Evolutionary conservation across 2,888 invertebrate genomes (phyloP), one percentile per base, ranked within the genome.

Genomic region (Panopea generosa): DNA sequence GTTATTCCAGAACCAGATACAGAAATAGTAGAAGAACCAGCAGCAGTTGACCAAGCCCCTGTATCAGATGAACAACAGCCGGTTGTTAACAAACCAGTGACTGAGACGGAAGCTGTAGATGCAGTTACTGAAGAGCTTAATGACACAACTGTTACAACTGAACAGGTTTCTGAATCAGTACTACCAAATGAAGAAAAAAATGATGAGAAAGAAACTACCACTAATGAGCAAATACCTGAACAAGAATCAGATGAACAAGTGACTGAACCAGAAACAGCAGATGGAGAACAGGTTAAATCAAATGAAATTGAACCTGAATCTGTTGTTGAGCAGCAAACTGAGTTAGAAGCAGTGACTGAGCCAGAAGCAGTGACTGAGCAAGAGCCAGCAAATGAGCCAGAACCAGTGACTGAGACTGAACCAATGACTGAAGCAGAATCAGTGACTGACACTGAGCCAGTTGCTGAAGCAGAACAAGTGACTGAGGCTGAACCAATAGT

Each of bases 31-130:
- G 18, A 26, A 14, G 53, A 53, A 26, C 53, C 24, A 3, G 29
- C 53, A 53, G 57, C 22, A 24, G 26, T 45, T 60, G 45, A 57
- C 9, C 57, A 57, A 57, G 52, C 16, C 4, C 52, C 52, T 22
- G 52, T 52, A 9, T 2, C 11, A 52, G 56, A 56, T 11, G 33
- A 27, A 3, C 33, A 20, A 56, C 29, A 59, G 40, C 14, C 43
- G n/a, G 33, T 33, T 7, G 33, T 33, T 47, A 7, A 47, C 3
- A 4, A 47, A 14, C 49, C 49, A 22, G 22, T 40, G 43, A 14
- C 18, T 18, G 22, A 20, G 22, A 4, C 49, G 3, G 22, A 47
- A 22, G 11, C 4, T 33, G 6, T 33, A 33, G 33, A 33, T 4
- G 4, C 33, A 47, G 49, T 22, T 6, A 14, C 4, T 22, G 20